Conservation (phyloP, 1,140 invertebrate genomes). For the Caenorhabditis briggsae region DNA sequence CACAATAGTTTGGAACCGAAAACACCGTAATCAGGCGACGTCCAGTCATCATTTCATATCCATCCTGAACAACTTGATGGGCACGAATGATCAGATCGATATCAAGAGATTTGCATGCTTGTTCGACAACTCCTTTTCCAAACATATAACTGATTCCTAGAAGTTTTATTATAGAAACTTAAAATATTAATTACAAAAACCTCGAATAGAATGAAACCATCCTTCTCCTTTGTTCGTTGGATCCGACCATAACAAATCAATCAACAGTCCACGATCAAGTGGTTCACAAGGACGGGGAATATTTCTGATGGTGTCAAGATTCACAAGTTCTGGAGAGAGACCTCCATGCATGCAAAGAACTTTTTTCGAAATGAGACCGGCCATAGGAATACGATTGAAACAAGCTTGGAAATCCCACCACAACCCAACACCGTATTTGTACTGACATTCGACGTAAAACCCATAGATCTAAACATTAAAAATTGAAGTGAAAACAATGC, state of each 20-base stretch:
- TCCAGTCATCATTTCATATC: conserved; percentile 69
- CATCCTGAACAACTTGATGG: conserved; percentile 71
- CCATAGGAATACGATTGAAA: conserved; percentile 70
- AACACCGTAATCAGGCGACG: conserved; percentile 70
- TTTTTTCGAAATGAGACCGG: conserved; percentile 70
- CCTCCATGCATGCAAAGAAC: conserved; percentile 69
- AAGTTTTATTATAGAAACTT: background rate
- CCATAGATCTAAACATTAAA: conserved; percentile 79
- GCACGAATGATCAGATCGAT: conserved; percentile 70
- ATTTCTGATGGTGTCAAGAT: conserved; percentile 65
- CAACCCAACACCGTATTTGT: conserved; percentile 65
- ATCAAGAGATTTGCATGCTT: conserved; percentile 64
- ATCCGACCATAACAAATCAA: conserved; percentile 71
- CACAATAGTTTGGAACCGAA: conserved; percentile 69
- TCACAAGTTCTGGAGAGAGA: conserved; percentile 66
- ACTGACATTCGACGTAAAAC: conserved; percentile 79
- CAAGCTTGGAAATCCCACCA: conserved; percentile 71
- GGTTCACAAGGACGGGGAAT: conserved; percentile 69
- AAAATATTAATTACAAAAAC: background rate
- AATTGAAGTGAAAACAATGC: too few species aligned
- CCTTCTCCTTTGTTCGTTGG: conserved; percentile 70
- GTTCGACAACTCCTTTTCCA: conserved; percentile 67
- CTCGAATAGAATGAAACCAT: conserved; percentile 69
- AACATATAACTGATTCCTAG: conserved; percentile 66
- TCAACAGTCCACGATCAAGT: conserved; percentile 68